These are phyloP conservation scores for Azorinus chamasolen DNA, from an alignment of 2,888 invertebrate genomes.

Conservation along the genomic window DNA sequence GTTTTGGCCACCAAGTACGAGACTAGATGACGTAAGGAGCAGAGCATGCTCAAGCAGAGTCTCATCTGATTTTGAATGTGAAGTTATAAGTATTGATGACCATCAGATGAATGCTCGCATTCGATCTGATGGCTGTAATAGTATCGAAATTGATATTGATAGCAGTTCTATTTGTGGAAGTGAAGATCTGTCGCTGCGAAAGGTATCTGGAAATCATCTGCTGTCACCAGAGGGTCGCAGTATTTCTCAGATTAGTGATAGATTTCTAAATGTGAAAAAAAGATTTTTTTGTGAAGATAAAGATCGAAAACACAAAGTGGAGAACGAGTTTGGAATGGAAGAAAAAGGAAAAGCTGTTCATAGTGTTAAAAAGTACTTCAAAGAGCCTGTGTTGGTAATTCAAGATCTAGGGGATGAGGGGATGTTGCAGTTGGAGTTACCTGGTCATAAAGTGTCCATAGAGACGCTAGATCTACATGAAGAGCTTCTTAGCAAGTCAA, in stretches of 20 bases:
- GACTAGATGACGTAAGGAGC: constrained; percentile 58
- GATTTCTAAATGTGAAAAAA: constrained; percentile 3
- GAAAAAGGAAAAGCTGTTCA: too few relatives aligned
- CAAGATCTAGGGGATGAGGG: constrained; percentile 76
- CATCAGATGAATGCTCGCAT: constrained; percentile 77
- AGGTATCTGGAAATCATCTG: constrained; percentile 26
- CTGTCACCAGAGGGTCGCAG: constrained; percentile 28
- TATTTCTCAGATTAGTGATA: constrained; percentile 14
- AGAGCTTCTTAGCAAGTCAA: constrained; percentile 66
- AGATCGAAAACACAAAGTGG: too few relatives aligned
- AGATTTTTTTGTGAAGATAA: constrained; percentile 10
- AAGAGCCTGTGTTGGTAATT: constrained; percentile 65
- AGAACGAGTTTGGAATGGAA: too few relatives aligned
- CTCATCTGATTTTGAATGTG: constrained; percentile 75
- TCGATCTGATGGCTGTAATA: constrained; percentile 78
- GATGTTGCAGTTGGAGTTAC: constrained; percentile 71
- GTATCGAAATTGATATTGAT: constrained; percentile 77
- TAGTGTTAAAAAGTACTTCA: constrained; percentile 36
- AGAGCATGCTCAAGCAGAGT: constrained; percentile 60
- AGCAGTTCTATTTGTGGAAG: constrained; percentile 45
- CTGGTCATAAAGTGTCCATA: constrained; percentile 72
- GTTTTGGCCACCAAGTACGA: constrained; percentile 41
- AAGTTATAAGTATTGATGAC: constrained; percentile 78
- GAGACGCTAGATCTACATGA: constrained; percentile 69
- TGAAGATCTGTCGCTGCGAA: constrained; percentile 47